These are phyloP conservation scores for Amiota mariae DNA, from an alignment of 2,888 invertebrate species.

Conservation along the genomic window DNA sequence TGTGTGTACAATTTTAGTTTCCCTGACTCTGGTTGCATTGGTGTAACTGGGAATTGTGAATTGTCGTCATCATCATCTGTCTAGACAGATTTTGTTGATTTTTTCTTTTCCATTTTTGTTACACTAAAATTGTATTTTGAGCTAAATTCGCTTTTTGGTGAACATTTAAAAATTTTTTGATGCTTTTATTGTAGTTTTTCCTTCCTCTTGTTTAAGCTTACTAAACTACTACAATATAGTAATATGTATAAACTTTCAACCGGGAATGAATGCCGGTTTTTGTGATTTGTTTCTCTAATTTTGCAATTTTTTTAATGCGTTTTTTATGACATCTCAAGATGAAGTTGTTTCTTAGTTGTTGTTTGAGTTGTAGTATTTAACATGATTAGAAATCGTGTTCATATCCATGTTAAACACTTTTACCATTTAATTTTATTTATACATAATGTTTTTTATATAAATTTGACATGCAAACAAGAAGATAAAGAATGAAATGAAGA, in stretches of 20 bases:
- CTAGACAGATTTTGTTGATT: constrained; percentile 18
- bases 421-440: not conserved
- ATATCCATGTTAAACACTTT: not conserved
- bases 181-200: no score
- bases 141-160: not conserved
- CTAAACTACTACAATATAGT: no score
- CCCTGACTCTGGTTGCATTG: no score
- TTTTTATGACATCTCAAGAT: not conserved
- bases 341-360: no score
- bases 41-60: no score
- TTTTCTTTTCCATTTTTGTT: constrained; percentile 1
- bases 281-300: not conserved
- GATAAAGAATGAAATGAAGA: not conserved
- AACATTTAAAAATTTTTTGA: no score
- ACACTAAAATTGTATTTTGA: not conserved
- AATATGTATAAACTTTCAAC: no score
- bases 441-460: not conserved
- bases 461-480: not conserved
- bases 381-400: not conserved
- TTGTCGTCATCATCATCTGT: not conserved
- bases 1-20: not conserved
- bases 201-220: no score
- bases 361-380: not conserved
- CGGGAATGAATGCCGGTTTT: not conserved
- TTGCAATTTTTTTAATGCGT: constrained; percentile 3